Percentiles rank a stretch among this genome's conserved stretches.
Conservation (phyloP, 2,888 invertebrate species). For the Leucophora obtusa region DNA sequence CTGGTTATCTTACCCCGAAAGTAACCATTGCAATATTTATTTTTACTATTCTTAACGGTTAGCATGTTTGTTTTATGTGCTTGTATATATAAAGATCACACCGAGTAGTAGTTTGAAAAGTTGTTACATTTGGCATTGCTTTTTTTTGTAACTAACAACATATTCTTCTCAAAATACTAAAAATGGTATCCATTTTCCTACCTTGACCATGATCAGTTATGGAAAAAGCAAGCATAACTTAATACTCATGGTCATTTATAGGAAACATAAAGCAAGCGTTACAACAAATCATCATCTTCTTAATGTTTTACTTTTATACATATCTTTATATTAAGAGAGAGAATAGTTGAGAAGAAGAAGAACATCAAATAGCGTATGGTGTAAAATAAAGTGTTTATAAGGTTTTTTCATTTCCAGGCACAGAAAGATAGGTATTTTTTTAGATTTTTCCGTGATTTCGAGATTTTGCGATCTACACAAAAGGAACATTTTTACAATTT, state of each 20-base stretch:
- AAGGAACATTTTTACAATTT: too few relatives aligned
- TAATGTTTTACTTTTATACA: not conserved
- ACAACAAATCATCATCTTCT: slow-evolving; percentile 18
- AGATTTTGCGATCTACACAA: too few relatives aligned
- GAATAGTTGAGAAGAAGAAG: too few relatives aligned
- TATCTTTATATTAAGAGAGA: not conserved
- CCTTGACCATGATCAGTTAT: slow-evolving; percentile 62
- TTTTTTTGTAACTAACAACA: slow-evolving; percentile 14
- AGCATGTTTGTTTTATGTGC: not conserved
- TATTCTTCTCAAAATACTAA: slow-evolving; percentile 1
- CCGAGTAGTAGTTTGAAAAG: slow-evolving; percentile 36
- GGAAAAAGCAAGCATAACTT: slow-evolving; percentile 51
- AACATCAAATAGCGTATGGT: not conserved
- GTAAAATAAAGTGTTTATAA: not conserved
- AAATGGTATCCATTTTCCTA: slow-evolving; percentile 48
- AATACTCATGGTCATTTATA: slow-evolving; percentile 50
- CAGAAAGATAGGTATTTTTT: too few relatives aligned
- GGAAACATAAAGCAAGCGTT: too few relatives aligned
- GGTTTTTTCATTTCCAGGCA: not conserved
- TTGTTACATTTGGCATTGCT: slow-evolving; percentile 57
- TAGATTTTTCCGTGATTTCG: too few relatives aligned
- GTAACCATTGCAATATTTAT: not conserved
- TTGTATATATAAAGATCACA: not conserved
- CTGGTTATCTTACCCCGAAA: not conserved
- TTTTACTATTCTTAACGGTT: not conserved